phyloP scores from a whole-genome alignment of 2,113 vertebrate genomes.

The Nannobrachium achirus region DNA sequence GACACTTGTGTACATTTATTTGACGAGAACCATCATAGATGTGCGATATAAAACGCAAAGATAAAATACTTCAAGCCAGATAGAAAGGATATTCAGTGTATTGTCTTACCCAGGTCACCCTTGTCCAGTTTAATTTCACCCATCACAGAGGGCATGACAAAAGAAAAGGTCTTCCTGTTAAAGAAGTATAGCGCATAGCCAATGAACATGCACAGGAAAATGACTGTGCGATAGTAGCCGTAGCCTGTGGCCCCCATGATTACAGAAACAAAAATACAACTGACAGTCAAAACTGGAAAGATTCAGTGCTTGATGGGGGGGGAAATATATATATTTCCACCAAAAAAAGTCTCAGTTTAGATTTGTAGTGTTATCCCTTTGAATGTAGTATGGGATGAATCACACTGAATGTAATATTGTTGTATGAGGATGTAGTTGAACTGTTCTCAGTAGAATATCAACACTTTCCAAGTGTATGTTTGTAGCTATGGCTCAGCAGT shows the following conservation, averaged over 20 bases:
- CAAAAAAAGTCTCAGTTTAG: neutral
- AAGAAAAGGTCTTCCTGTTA: slow-evolving; percentile 97
- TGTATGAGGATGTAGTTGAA: neutral
- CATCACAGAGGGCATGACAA: slow-evolving; percentile 95
- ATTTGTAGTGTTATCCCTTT: slow-evolving; percentile 3
- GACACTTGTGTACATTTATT: too few relatives aligned
- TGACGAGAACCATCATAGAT: too few relatives aligned
- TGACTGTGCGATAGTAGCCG: slow-evolving; percentile 83
- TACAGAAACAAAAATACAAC: neutral
- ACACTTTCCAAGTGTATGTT: neutral
- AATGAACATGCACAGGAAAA: slow-evolving; percentile 91
- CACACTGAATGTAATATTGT: neutral
- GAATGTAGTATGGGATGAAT: neutral
- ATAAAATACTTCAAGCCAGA: too few relatives aligned
- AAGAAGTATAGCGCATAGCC: slow-evolving; percentile 96
- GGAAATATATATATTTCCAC: neutral
- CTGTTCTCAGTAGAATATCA: neutral
- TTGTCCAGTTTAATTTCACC: slow-evolving; percentile 92
- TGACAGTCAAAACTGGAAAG: neutral
- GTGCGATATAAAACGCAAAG: too few relatives aligned
- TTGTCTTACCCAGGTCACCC: slow-evolving; percentile 91
- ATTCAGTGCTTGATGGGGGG: neutral
- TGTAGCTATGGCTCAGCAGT: neutral
- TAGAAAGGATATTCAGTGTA: too few relatives aligned
- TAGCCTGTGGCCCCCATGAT: slow-evolving; percentile 84